Base-by-base conservation (phyloP, 2,113 vertebrate genomes). In the Etheostoma spectabile region DNA sequence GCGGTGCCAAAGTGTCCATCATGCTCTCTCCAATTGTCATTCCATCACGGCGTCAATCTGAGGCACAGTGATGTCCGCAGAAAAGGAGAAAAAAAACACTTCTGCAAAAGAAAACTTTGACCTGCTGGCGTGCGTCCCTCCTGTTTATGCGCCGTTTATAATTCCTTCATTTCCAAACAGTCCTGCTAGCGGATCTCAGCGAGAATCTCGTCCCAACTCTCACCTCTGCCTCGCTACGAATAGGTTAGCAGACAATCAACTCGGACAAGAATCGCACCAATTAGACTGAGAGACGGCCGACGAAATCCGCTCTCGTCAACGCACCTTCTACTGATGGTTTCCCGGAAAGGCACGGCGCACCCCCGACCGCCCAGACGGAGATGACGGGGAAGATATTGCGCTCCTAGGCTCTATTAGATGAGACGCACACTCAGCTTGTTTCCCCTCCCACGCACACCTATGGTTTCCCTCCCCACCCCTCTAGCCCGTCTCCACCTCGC, bases 371-470 rank as follows among this genome's bases (percentile, higher is more conserved):
- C 91, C 80, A 92, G 68, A 86, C 93, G 71, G 51, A 88, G 95
- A 92, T 87, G 90, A 92, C 92, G 83, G 85, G 74, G 84, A 89
- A 88, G 92, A 92, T 88, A 93, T 89, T 64, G 87, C 94, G 93
- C 94, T 89, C 89, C 91, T 86, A 52, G 83, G 91, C 94, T 93
- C 93, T 92, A 46, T 85, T 79, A 79, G 93, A 92, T 71, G 70
- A 90, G 83, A 88, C 82, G 74, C 90, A 53, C 87, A 88, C 91
- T 91, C 88, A 85, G 86, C 82, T 65, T 67, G 57, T 46, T 13
- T 13, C 64, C 51, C 45, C 30, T 64, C 22, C 24, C 33, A 21
- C 64, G 35, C 88, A 76, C 88, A 89, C 91, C 91, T 92, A 88
- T 83, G 84, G n/a, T 88, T 75, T 64, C 74, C 80, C 83, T 80